Evolutionary conservation across 1,140 invertebrate species (phyloP).

Genomic region (Coboldia fuscipes): DNA sequence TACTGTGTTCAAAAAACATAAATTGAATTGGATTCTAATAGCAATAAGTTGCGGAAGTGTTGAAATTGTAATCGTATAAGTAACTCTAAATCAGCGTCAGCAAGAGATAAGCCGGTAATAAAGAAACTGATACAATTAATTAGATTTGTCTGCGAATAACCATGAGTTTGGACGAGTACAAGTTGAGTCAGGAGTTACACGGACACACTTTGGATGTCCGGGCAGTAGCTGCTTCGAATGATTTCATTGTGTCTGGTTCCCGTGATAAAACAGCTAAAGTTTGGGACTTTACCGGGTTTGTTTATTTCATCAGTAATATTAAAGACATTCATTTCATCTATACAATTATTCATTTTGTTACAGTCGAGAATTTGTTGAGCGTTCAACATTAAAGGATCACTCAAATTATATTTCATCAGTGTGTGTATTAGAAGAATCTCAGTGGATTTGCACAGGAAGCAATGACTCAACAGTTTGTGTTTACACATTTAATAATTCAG

Average conservation of each 20-base stretch:
- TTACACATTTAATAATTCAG: slow-evolving; percentile 36
- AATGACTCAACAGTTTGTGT: slow-evolving; percentile 69
- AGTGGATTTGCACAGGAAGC: slow-evolving; percentile 64
- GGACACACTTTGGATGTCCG: slow-evolving; percentile 74
- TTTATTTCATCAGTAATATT: too few relatives aligned
- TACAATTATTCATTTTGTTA: slow-evolving; percentile 23
- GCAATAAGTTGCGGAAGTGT: too few relatives aligned
- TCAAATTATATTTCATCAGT: slow-evolving; percentile 69
- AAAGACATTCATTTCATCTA: too few relatives aligned
- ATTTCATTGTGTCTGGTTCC: slow-evolving; percentile 62
- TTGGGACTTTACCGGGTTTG: slow-evolving; percentile 51
- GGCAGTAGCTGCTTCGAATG: slow-evolving; percentile 37
- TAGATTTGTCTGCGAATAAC: too few relatives aligned
- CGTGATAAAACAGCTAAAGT: slow-evolving; percentile 67
- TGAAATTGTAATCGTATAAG: too few relatives aligned
- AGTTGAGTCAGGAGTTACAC: slow-evolving; percentile 48
- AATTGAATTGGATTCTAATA: too few relatives aligned
- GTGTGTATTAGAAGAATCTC: slow-evolving; percentile 50
- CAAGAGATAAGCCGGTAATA: too few relatives aligned
- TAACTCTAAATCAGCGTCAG: too few relatives aligned
- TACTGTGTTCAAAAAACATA: too few relatives aligned
- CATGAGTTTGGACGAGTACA: slow-evolving; percentile 29
- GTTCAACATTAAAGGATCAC: slow-evolving; percentile 53
- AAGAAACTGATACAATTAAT: too few relatives aligned
- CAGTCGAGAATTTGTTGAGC: slow-evolving; percentile 31